Percentiles rank a stretch among this genome's conserved stretches.
Conservation (phyloP, 2,113 vertebrate genomes). For the Cacatua alba region DNA sequence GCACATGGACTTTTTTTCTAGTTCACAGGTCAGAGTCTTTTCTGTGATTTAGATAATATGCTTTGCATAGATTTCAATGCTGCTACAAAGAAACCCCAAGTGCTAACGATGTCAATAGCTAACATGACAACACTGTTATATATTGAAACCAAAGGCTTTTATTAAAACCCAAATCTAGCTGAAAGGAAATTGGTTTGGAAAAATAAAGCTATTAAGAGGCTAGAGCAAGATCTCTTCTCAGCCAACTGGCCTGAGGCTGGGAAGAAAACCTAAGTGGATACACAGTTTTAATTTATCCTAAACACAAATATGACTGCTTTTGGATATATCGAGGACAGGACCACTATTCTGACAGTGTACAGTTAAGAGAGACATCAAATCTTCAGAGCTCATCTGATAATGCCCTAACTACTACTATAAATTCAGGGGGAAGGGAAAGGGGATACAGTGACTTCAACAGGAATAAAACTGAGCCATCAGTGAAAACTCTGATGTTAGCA, state of each 20-base stretch:
- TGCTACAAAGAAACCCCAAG: background rate
- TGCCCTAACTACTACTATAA: background rate
- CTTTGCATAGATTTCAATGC: background rate
- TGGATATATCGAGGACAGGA: background rate
- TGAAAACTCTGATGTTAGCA: background rate
- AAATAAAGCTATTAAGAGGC: background rate
- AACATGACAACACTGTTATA: background rate
- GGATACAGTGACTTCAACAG: background rate
- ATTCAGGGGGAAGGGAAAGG: rapidly evolving
- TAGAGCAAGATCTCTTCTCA: background rate
- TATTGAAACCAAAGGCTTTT: background rate
- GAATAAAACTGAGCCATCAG: background rate
- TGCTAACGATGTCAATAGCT: background rate
- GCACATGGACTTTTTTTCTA: background rate
- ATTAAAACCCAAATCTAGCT: background rate
- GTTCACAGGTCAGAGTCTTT: background rate
- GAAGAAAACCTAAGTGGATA: background rate
- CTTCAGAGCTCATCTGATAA: background rate
- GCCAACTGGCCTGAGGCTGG: background rate
- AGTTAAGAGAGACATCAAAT: background rate
- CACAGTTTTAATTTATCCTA: background rate
- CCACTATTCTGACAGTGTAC: background rate
- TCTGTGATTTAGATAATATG: rapidly evolving
- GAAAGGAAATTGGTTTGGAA: background rate
- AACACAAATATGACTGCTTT: background rate